Evolutionary conservation across 2,113 vertebrate genomes (phyloP).

Genomic region (Hippocampus mohnikei): DNA sequence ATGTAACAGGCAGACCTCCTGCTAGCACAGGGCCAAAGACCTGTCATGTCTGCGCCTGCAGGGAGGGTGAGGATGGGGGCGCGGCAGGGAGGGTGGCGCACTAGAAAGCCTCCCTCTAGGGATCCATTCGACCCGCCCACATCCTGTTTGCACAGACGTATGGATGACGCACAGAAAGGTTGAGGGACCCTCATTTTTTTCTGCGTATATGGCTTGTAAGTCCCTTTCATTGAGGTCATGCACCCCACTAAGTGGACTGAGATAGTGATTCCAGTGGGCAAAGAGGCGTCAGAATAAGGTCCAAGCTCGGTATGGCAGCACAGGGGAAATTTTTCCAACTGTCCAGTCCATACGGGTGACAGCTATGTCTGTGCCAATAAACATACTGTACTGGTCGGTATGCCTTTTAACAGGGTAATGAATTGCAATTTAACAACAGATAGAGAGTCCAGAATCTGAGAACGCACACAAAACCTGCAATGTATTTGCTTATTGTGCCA

Average conservation of each 20-base stretch:
- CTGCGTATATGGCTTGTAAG: constrained; percentile 28
- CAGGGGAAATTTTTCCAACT: background rate
- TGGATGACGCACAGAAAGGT: constrained; percentile 64
- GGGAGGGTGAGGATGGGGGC: constrained; percentile 52
- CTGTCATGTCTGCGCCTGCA: constrained; percentile 55
- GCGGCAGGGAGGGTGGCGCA: constrained; percentile 43
- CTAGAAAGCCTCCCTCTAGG: constrained; percentile 48
- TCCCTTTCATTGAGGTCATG: constrained; percentile 11
- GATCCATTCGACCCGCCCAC: constrained; percentile 53
- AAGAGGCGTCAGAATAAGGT: constrained; percentile 31
- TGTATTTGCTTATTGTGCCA: background rate
- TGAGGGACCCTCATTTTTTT: constrained; percentile 36
- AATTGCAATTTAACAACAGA: background rate
- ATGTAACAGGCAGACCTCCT: constrained; percentile 55
- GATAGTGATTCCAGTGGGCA: constrained; percentile 15
- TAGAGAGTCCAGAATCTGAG: background rate
- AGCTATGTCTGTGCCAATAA: background rate
- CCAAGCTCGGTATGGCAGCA: constrained; percentile 21
- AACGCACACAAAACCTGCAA: background rate
- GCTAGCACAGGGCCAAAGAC: constrained; percentile 40
- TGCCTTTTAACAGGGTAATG: background rate
- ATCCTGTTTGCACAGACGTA: constrained; percentile 71
- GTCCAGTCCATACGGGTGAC: background rate
- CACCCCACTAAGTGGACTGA: constrained; percentile 14
- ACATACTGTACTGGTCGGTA: background rate